Base-by-base conservation (phyloP, 2,888 invertebrate genomes). In the Sinopyrophorus schimmeli region DNA sequence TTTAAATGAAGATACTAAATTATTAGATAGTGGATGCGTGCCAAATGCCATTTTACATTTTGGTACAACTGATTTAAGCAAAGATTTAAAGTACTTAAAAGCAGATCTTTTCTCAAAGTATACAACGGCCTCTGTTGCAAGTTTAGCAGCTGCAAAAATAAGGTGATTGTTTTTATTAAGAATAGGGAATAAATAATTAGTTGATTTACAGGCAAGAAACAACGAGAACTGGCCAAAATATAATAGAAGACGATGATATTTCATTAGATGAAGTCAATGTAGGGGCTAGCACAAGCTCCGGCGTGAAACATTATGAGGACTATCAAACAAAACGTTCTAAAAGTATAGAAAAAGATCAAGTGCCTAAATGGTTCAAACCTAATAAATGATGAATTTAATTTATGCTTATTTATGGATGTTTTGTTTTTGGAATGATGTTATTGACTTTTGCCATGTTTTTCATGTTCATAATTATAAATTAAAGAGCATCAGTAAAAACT, bases 41-140 rank as follows among this genome's bases (percentile, higher is more conserved):
- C 92, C 92, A 17, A 84, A 85, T 58, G 88, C 87, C 10, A 78
- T 87, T 42, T 70, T 92, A 67, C 84, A 91, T 72, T 89, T 87
- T 66, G 83, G 83, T 47, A 77, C 79, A 61, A 62, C 76, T 5
- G 70, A 75, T 27, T 67, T 71, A 10, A 67, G 68, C 7, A 67
- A 69, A 24, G 55, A 62, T n/a, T 66, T 64, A 32, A 69, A 70
- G 3, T 81, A 77, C 68, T 70, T 89, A 5, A 82, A 80, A 66
- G 68, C 77, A 18, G 81, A 85, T 55, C 73, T 84, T 42, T 77
- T 80, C 58, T 67, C 72, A 10, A 83, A 83, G 65, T 73, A 81
- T 48, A 84, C 86, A 2, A 79, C 85, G 24, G 81, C 83, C 55
- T 81, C 81, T 57, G 79, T 82, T 23, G 89, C 89, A 2, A 78